Percentiles rank a stretch among this genome's conserved stretches.
Conservation (phyloP, 2,888 invertebrate genomes). For the Yponomeuta cagnagella region DNA sequence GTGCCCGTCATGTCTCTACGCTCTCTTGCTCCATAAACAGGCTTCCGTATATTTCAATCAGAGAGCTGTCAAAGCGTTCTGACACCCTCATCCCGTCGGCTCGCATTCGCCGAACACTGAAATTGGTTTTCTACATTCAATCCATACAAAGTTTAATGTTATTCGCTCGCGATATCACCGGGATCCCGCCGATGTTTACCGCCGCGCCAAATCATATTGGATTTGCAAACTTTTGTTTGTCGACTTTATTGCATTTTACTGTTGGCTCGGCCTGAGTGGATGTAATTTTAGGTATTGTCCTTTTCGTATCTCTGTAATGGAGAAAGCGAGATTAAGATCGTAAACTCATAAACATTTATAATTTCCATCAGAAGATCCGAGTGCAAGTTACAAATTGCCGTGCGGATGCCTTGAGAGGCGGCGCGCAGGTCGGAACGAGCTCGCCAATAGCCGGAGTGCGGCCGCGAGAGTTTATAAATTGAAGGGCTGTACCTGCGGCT, state of each 20-base stretch:
- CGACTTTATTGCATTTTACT: slow-evolving; percentile 73
- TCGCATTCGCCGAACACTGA: slow-evolving; percentile 75
- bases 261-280: slow-evolving; percentile 70
- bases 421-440: slow-evolving; percentile 14
- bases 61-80: slow-evolving; percentile 78
- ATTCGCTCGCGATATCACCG: slow-evolving; percentile 76
- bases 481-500: slow-evolving; percentile 76
- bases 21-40: slow-evolving; percentile 74
- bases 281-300: slow-evolving; percentile 69
- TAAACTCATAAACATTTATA: slow-evolving; percentile 2
- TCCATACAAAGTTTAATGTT: slow-evolving; percentile 77
- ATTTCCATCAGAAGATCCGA: slow-evolving; percentile 16
- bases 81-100: slow-evolving; percentile 77
- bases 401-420: slow-evolving; percentile 52
- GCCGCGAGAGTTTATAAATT: slow-evolving; percentile 73
- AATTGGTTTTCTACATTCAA: slow-evolving; percentile 78
- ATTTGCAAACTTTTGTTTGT: slow-evolving; percentile 76
- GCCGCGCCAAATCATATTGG: slow-evolving; percentile 76
- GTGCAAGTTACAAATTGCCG: slow-evolving; percentile 58
- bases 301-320: slow-evolving; percentile 33
- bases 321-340: slow-evolving; percentile 32
- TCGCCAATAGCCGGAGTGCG: slow-evolving; percentile 20
- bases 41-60: slow-evolving; percentile 79
- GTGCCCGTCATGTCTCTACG: slow-evolving; percentile 32
- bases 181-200: slow-evolving; percentile 75